Evolutionary conservation across 2,797 vertebrate species (phyloP), one percentile per base, ranked within the genome.

Genomic region (Eulemur rubriventer): DNA sequence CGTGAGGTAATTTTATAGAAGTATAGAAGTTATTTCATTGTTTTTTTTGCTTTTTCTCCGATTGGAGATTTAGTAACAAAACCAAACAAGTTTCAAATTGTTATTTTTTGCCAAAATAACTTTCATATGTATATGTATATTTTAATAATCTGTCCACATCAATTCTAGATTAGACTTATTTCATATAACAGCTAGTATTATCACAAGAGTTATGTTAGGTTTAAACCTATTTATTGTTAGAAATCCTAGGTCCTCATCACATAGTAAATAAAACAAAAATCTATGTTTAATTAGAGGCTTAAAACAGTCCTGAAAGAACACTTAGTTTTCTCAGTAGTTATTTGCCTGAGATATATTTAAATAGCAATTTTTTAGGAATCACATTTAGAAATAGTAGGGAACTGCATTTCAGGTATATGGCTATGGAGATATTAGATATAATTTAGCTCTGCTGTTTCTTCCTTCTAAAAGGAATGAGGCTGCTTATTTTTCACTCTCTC

Each of bases 1-100:
- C 99, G 99, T 59, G 99, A 99, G 99, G 99, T 99, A 98, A 98
- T 98, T 95, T 87, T 28, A 0, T 80, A 35, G 7, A 85, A 84
- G 65, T 28, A 0, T 80, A n/a, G 6, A 85, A 84, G 65, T 91
- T 63, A 52, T 38, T 92, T 76, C 38, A 20, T 6, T 20, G 55
- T 61, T 83, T 24, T 75, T 75, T 82, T 24, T 57, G 46, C 65
- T 41, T 57, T 70, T 20, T 9, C 20, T 24, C 7, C 67, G 46
- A 33, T 63, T 83, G 41, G 85, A 76, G 24, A 50, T 70, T 70
- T 86, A 72, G 24, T 96, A 67, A 70, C n/a, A 96, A 90, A 92
- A 73, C 30, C 28, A 87, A 38, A 75, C 7, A 69, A n/a, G 9
- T 85, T 76, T 87, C 43, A 75, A 41, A n/a, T 85, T 73, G 4